These are phyloP conservation scores for Lasiommata megera DNA, from an alignment of 2,888 invertebrate genomes.

Conservation along the genomic window DNA sequence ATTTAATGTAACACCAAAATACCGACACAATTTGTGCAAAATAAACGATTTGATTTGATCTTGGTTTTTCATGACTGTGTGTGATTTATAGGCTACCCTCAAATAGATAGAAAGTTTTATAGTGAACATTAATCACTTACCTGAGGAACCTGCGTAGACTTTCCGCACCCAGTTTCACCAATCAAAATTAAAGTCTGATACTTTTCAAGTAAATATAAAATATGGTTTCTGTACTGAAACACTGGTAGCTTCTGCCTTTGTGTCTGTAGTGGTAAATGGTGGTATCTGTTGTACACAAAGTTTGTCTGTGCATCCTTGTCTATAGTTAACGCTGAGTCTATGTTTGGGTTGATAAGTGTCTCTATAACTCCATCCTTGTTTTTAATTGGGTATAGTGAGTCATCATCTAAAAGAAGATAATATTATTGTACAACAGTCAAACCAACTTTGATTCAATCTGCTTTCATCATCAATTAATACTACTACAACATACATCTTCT, in stretches of 20 bases:
- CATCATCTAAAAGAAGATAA: conserved; percentile 48
- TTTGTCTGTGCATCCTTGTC: conserved; percentile 83
- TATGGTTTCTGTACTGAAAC: conserved; percentile 91
- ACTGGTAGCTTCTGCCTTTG: conserved; percentile 94
- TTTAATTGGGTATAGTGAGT: conserved; percentile 57
- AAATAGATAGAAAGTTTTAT: not conserved
- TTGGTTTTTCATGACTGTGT: too few species aligned
- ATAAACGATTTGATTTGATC: too few species aligned
- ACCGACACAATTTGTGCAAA: too few species aligned
- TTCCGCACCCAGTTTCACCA: conserved; percentile 98
- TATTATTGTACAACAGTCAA: too few species aligned
- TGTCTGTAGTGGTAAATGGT: conserved; percentile 90
- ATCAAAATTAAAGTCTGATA: conserved; percentile 93
- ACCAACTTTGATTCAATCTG: too few species aligned
- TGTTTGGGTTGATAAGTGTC: conserved; percentile 62
- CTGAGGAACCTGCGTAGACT: conserved; percentile 97
- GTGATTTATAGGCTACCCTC: too few species aligned
- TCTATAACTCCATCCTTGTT: conserved; percentile 66
- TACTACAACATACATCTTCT: too few species aligned
- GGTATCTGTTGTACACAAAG: conserved; percentile 92
- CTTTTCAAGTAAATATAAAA: conserved; percentile 92
- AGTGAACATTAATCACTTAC: conserved; percentile 68
- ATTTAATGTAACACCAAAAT: too few species aligned
- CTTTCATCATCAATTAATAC: too few species aligned
- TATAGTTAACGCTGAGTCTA: conserved; percentile 62